Base-by-base conservation (phyloP, 2,797 vertebrate species). In the Coregonus sp. region DNA sequence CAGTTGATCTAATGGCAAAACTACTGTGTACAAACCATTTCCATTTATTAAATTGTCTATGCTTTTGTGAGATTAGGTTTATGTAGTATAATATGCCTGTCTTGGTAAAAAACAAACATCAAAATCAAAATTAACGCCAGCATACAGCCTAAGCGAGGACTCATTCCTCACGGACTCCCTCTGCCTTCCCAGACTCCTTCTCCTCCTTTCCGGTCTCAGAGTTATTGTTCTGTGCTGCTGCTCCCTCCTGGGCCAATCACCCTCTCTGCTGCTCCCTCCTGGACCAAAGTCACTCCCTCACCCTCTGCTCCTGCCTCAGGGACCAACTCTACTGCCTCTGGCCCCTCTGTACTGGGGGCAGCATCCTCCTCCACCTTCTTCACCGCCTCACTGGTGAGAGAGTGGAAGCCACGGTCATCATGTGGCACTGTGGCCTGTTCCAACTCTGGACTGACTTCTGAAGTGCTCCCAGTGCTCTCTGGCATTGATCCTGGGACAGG, bases 161-260 rank as follows among this genome's bases (percentile, higher is more conserved):
- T 59, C 3, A 5, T 40, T 47, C 75, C 37, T 88, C 75, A 85
- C 82, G 89, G 81, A 12, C 85, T 78, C 75, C 29, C 0, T 31
- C 0, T 0, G 3, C 72, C 0, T 25, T 80, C 12, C 78, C 69
- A n/a, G 89, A 80, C 76, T 88, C 81, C 5, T 18, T 14, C 70
- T 2, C 74, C 81, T 88, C 89, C 81, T 92, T 91, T 3, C 88
- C 91, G 0, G 80, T 90, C 90, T 95, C 92, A 78, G 84, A 90
- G 89, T 96, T 92, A 18, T 78, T 88, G 79, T 74, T 85, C 73
- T 59, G 59, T 50, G 67, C 72, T 4, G 40, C 73, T 0, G 80
- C 79, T 20, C 69, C 4, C 2, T 33, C 59, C 4, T 78, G 40
- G 37, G 6, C 37, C 37, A 37, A 6, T 37, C 37, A 37, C 5